Evolutionary conservation across 2,888 invertebrate genomes (phyloP).

Genomic region (Eupithecia centaureata): DNA sequence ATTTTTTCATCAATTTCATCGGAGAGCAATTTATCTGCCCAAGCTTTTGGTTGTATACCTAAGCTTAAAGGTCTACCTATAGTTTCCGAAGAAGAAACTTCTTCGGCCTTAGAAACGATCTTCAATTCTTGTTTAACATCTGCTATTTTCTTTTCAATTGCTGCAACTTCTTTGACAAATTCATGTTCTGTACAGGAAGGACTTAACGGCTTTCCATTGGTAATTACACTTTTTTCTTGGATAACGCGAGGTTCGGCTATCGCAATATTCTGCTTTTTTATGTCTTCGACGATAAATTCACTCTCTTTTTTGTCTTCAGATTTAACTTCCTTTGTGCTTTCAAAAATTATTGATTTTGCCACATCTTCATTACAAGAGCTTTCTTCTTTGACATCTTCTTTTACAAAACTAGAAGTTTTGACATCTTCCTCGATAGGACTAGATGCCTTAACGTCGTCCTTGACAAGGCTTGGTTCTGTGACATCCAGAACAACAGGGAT

Average conservation of each 20-base stretch:
- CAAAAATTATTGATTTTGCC: constrained; percentile 18
- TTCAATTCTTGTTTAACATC: constrained; percentile 48
- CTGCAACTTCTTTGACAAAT: constrained; percentile 27
- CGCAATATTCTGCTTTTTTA: neutral
- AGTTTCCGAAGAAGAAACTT: neutral
- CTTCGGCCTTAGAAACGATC: constrained; percentile 39
- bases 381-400: constrained; percentile 4
- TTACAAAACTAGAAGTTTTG: constrained; percentile 23
- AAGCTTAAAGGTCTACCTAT: constrained; percentile 12
- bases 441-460: constrained; percentile 20
- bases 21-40: neutral
- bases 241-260: neutral
- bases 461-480: neutral
- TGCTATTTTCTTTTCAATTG: constrained; percentile 31
- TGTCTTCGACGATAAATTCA: neutral
- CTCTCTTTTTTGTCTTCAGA: constrained; percentile 8
- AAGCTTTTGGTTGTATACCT: constrained; percentile 9
- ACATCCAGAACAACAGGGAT: neutral
- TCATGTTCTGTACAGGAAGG: constrained; percentile 28
- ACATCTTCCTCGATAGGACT: constrained; percentile 18
- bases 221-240: neutral
- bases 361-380: constrained; percentile 17
- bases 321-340: neutral
- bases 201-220: constrained; percentile 30
- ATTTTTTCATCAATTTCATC: constrained; percentile 6